These are phyloP conservation scores for Megaceryle alcyon DNA, from an alignment of 2,797 vertebrate species.

Conservation along the genomic window DNA sequence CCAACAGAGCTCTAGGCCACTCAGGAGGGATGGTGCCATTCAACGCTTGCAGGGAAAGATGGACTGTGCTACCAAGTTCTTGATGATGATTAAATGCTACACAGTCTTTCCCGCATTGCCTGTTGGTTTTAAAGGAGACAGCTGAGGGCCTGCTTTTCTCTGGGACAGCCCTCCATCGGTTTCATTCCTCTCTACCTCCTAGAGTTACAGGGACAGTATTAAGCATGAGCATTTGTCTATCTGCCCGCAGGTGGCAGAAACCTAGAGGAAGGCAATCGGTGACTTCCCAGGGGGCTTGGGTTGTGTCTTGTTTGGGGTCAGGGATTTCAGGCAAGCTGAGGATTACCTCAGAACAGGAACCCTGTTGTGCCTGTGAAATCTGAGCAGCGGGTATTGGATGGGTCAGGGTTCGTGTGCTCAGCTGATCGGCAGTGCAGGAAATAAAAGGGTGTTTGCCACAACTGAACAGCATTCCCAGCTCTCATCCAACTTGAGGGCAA, in stretches of 20 bases:
- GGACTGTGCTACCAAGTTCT: not conserved
- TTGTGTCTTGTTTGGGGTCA: not conserved
- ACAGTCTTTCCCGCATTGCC: not conserved
- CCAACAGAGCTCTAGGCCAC: not conserved
- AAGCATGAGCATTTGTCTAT: not conserved
- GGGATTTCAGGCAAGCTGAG: not conserved
- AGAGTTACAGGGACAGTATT: not conserved
- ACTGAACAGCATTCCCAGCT: not conserved
- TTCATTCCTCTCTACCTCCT: not conserved
- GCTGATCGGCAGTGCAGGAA: not conserved
- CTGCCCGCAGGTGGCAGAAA: not conserved
- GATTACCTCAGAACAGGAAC: not conserved
- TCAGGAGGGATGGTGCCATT: not conserved
- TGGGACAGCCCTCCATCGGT: not conserved
- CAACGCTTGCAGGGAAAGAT: accelerated
- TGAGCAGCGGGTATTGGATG: accelerated
- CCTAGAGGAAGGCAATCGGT: not conserved
- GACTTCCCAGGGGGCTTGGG: not conserved
- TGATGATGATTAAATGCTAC: not conserved
- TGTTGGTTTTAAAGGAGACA: not conserved
- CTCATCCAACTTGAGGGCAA: not conserved
- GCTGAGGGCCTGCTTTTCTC: not conserved
- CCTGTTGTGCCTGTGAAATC: not conserved
- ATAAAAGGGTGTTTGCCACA: not conserved
- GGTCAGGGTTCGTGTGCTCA: accelerated